These are phyloP conservation scores for Channa argus DNA, from an alignment of 2,113 vertebrate species.

Conservation along the genomic window DNA sequence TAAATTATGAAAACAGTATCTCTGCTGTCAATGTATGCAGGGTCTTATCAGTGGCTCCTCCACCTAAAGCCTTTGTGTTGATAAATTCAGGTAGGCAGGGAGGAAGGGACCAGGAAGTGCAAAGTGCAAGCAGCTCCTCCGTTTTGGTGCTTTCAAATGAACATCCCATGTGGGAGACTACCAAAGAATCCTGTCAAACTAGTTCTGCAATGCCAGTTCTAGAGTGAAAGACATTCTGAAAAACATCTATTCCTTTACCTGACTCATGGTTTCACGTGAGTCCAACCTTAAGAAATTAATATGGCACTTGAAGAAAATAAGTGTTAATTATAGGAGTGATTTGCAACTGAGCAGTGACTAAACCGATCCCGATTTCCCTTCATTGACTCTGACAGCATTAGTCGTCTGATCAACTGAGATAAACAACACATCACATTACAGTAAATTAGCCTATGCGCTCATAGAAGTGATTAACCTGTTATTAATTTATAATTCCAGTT, in stretches of 20 bases:
- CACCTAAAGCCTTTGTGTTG: constrained; percentile 23
- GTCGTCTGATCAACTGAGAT: neutral
- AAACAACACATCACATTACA: neutral
- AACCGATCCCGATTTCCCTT: neutral
- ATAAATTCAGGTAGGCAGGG: constrained; percentile 29
- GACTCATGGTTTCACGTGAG: constrained; percentile 53
- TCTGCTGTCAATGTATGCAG: neutral
- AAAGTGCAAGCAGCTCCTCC: constrained; percentile 51
- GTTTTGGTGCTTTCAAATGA: constrained; percentile 38
- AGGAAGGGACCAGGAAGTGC: constrained; percentile 67
- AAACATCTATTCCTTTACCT: constrained; percentile 20
- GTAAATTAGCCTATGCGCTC: neutral
- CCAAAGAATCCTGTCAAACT: constrained; percentile 67
- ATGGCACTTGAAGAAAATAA: neutral
- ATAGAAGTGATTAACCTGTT: neutral
- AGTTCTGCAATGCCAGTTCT: constrained; percentile 51
- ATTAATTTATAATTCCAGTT: neutral
- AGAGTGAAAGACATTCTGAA: constrained; percentile 5
- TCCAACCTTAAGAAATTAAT: neutral
- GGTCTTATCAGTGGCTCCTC: neutral
- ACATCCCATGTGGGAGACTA: constrained; percentile 2
- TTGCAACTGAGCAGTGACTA: neutral
- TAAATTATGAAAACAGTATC: too few species aligned
- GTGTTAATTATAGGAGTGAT: neutral
- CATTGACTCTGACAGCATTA: neutral